These are phyloP conservation scores for Dendroctonus ponderosae DNA, from an alignment of 1,140 invertebrate genomes.

Conservation along the genomic window DNA sequence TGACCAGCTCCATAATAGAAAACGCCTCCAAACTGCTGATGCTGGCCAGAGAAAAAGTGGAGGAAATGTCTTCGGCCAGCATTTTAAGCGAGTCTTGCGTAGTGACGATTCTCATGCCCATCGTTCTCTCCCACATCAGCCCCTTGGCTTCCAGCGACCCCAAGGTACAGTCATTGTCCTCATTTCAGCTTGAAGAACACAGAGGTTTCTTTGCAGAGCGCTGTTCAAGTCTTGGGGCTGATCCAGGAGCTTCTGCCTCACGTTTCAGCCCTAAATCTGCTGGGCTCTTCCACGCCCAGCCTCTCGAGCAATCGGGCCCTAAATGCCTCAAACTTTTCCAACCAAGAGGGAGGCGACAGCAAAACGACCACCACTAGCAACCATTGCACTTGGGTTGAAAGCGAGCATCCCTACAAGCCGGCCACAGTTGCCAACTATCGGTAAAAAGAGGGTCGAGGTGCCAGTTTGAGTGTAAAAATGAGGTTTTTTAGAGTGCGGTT, in stretches of 20 bases:
- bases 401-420: slow-evolving; percentile 94
- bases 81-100: slow-evolving; percentile 58
- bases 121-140: slow-evolving; percentile 78
- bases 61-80: slow-evolving; percentile 55
- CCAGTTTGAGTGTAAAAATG: no score
- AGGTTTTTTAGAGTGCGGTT: slow-evolving; percentile 72
- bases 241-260: slow-evolving; percentile 90
- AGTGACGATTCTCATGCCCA: slow-evolving; percentile 72
- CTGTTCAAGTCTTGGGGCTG: slow-evolving; percentile 84
- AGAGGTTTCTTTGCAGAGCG: slow-evolving; percentile 62
- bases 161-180: slow-evolving; percentile 57
- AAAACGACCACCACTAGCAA: slow-evolving; percentile 66
- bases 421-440: slow-evolving; percentile 83
- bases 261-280: slow-evolving; percentile 79
- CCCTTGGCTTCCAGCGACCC: slow-evolving; percentile 79
- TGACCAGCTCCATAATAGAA: slow-evolving; percentile 71
- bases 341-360: slow-evolving; percentile 39
- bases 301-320: slow-evolving; percentile 24
- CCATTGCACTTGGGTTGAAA: slow-evolving; percentile 91
- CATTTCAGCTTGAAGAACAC: neutral
- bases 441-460: slow-evolving; percentile 49
- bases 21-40: slow-evolving; percentile 71
- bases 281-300: slow-evolving; percentile 47
- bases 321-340: slow-evolving; percentile 32
- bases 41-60: slow-evolving; percentile 65